A percentile compares a stretch with the other conserved stretches of the same genome.
These are phyloP conservation scores for Oenanthe oenanthe DNA, from an alignment of 2,113 vertebrate species.

Conservation along the genomic window DNA sequence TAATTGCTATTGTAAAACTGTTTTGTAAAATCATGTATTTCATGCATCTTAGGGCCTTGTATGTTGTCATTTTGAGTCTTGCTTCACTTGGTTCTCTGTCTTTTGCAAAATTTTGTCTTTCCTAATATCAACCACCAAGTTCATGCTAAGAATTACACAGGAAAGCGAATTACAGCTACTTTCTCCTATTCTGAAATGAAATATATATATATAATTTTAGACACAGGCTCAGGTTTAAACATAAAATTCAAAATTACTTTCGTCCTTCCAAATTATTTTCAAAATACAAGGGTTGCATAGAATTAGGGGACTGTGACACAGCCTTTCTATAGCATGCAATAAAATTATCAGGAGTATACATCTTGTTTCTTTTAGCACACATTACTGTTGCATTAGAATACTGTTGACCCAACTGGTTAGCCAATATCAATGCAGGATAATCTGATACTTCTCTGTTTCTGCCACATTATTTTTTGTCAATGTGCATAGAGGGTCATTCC, in stretches of 20 bases:
- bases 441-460: neutral
- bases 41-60: neutral
- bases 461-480: neutral
- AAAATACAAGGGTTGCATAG: neutral
- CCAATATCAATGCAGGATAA: neutral
- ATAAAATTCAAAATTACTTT: neutral
- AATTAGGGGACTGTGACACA: neutral
- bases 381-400: neutral
- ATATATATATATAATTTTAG: neutral
- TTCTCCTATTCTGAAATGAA: neutral
- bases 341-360: neutral
- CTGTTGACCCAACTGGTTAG: neutral
- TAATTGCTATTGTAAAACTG: neutral
- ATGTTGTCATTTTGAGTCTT: neutral
- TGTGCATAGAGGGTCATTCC: neutral
- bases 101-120: constrained; percentile 51
- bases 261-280: neutral
- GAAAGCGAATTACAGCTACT: neutral
- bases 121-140: neutral
- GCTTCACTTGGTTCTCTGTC: constrained; percentile 16
- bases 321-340: neutral
- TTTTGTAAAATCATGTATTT: neutral
- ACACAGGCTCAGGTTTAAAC: neutral
- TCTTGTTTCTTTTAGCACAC: neutral
- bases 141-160: neutral